Evolutionary conservation across 1,140 invertebrate genomes (phyloP), one percentile per base, ranked within the genome.

Genomic region (Ladona fulva): DNA sequence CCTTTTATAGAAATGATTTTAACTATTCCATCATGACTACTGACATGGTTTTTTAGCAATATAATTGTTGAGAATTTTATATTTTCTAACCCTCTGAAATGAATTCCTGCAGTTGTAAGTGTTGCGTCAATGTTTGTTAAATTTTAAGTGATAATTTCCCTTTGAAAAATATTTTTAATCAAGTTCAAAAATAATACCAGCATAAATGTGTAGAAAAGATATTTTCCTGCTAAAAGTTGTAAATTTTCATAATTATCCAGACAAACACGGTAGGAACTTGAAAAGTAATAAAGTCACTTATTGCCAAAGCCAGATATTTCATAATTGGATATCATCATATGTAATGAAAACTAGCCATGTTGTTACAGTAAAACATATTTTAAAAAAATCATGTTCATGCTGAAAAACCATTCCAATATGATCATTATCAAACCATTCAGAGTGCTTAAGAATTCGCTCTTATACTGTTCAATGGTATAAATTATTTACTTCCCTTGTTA

Each of bases 1-100:
- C 52, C 29, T 66, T 66, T 66, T 66, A 16, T 66, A 66, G 52
- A 66, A 66, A 66, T 66, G 52, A 66, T 66, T 66, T 66, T 66
- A 66, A 66, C 14, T 66, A 66, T 12, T 66, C 52, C 14, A 66
- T 66, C 52, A 66, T 22, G n/a, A 66, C 3, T 22, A 66, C 52
- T 66, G 52, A 66, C n/a, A 66, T 19, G n/a, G 52, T 16, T 66
- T 37, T 66, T 66, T 66, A 66, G 52, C 52, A 66, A 66, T 66
- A 66, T 66, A 66, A 66, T 22, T 66, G 52, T 66, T 16, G 52
- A 66, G 52, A 66, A 66, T 66, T 66, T 66, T 66, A 22, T 66
- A 66, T 66, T 66, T 66, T 66, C 14, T 19, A 66, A 66, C n/a
- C 52, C 52, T 66, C n/a, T 66, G 52, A 66, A 66, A 19, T 66